These are phyloP conservation scores for Mastomys natalensis DNA, from an alignment of 2,113 vertebrate species.

Conservation along the genomic window DNA sequence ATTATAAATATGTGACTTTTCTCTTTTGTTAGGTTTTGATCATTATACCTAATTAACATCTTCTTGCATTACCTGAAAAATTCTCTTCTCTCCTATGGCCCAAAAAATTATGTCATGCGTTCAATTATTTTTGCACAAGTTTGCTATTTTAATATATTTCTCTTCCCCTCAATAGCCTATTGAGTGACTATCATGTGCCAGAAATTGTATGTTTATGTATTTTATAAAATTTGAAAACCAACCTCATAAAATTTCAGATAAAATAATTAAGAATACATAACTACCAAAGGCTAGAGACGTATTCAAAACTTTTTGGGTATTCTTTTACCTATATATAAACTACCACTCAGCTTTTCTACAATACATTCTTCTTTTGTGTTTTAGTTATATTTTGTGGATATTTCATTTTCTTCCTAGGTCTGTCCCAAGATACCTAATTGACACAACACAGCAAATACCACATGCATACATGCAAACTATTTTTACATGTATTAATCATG, in stretches of 20 bases:
- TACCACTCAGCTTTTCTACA: not conserved
- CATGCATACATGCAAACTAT: not conserved
- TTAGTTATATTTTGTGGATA: not conserved
- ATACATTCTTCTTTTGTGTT: not conserved
- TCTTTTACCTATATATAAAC: conserved; percentile 11
- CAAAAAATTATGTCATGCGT: not conserved
- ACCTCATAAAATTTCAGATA: conserved; percentile 29
- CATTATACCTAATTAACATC: conserved; percentile 34
- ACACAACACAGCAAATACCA: conserved; percentile 20
- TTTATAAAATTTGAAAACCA: not conserved
- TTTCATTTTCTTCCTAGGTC: not conserved
- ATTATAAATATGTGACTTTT: conserved; percentile 8
- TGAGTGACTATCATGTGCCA: not conserved
- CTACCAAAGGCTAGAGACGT: conserved; percentile 7
- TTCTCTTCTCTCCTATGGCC: not conserved
- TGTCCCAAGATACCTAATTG: conserved; percentile 33
- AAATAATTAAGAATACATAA: conserved; percentile 18
- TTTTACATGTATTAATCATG: not conserved
- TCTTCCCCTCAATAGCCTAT: not conserved
- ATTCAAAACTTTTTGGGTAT: conserved; percentile 38
- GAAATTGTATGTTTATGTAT: not conserved
- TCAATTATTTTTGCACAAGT: not conserved
- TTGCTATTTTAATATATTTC: not conserved
- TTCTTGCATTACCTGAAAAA: not conserved
- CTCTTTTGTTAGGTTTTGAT: not conserved